phyloP scores from a whole-genome alignment of 2,113 vertebrate species.

The Psettodes erumei region DNA sequence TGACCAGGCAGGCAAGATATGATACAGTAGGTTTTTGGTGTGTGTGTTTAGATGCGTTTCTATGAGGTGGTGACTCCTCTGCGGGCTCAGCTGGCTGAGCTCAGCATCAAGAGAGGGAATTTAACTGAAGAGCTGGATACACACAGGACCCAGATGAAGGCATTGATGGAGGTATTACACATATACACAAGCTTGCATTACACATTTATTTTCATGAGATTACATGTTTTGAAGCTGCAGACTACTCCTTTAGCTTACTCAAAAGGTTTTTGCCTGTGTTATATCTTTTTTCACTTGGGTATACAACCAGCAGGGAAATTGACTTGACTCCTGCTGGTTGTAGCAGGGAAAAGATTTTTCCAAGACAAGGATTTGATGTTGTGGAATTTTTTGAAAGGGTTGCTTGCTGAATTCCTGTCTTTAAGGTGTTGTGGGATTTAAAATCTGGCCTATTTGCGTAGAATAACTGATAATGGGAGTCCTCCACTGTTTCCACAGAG shows the following conservation, averaged over 20 bases:
- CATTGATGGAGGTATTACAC: conserved; percentile 87
- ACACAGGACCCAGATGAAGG: conserved; percentile 86
- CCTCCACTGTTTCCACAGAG: conserved; percentile 77
- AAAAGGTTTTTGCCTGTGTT: neutral
- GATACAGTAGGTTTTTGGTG: neutral
- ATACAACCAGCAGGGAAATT: neutral
- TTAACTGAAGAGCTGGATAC: conserved; percentile 86
- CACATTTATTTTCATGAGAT: neutral
- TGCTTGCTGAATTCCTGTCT: neutral
- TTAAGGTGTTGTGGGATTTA: neutral
- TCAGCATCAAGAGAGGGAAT: conserved; percentile 83
- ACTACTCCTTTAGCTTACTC: no score
- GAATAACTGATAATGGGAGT: neutral
- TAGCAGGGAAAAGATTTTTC: neutral
- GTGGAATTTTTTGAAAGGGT: neutral
- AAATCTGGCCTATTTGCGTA: neutral
- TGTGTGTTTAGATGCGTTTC: conserved; percentile 85
- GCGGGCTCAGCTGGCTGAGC: conserved; percentile 84
- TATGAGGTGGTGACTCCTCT: conserved; percentile 90
- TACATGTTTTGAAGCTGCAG: neutral
- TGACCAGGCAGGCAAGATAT: neutral
- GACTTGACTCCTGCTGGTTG: neutral
- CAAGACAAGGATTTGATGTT: neutral
- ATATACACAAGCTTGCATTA: neutral
- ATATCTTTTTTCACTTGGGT: neutral